Evolutionary conservation across 2,888 invertebrate species (phyloP), one percentile per base, ranked within the genome.

Genomic region (Bugulina stolonifera): DNA sequence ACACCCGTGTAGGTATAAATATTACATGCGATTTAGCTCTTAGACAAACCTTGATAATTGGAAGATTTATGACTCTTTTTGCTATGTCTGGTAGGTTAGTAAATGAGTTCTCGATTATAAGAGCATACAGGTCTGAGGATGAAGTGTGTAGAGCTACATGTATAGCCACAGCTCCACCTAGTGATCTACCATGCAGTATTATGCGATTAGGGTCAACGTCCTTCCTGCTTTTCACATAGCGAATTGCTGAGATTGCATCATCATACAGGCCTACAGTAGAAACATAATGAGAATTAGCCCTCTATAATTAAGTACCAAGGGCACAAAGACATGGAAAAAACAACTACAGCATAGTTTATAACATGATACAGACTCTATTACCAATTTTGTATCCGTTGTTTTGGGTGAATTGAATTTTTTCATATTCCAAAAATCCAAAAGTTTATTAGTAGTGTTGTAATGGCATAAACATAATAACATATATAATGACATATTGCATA

Each of bases 61-160:
- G 88, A 87, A 90, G 89, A 81, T 90, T 90, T 76, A 95, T 88
- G 77, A 96, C 87, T 74, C 91, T 89, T 78, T 89, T 89, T 25
- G 93, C 94, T 90, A 96, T 94, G 76, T 93, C 93, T 43, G 94
- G 94, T 84, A 97, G 92, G 82, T 92, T 92, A 1, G 94, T 94
- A 81, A 97, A 97, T 1, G 95, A 95, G 84, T 97, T 97, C 85
- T 97, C 96, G 25, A 96, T 89, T 76, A 97, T 89, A 75, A 94
- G 85, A 77, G 92, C 93, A 89, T 92, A 91, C 75, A 95, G 89
- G 78, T 89, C 89, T 54, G 89, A 87, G 84, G 92, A 92, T 76
- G 91, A 89, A 25, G 89, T 87, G 79, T 90, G 89, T 27, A 91
- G 89, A 0, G 92, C 91, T 74, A 94, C 87, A 85, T 94, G 92